Evolutionary conservation across 2,888 invertebrate genomes (phyloP).

Genomic region (Kuschelorhynchus macadamiae): DNA sequence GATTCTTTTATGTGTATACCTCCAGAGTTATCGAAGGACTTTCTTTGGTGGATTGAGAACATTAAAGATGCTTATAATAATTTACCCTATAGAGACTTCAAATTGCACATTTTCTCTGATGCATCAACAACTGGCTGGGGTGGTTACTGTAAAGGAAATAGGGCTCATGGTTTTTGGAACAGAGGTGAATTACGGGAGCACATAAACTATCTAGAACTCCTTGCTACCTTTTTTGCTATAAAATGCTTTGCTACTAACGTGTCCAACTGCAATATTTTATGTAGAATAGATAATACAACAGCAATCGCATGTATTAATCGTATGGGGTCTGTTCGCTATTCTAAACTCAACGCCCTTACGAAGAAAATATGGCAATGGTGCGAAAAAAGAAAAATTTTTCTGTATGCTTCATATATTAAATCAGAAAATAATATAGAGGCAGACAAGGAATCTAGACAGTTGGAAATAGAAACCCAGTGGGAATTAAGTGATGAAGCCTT

Average conservation of each 20-base stretch:
- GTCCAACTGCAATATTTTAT: constrained; percentile 21
- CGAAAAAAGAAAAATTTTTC: constrained; percentile 16
- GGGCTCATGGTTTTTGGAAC: constrained; percentile 48
- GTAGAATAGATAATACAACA: constrained; percentile 41
- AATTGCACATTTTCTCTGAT: constrained; percentile 49
- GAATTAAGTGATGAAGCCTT: constrained; percentile 7
- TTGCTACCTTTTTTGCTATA: constrained; percentile 50
- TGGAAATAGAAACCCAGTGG: constrained; percentile 21
- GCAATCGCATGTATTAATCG: constrained; percentile 34
- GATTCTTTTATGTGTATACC: too few relatives aligned
- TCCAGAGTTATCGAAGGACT: too few relatives aligned
- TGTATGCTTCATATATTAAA: constrained; percentile 28
- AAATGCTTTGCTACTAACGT: constrained; percentile 50
- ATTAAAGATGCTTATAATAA: too few relatives aligned
- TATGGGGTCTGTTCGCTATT: constrained; percentile 30
- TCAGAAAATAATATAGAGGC: constrained; percentile 32
- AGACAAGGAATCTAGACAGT: constrained; percentile 27
- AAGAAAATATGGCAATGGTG: constrained; percentile 27
- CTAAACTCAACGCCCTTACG: constrained; percentile 12
- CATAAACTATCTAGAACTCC: constrained; percentile 54
- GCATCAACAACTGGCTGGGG: constrained; percentile 54
- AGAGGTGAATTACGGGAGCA: constrained; percentile 39
- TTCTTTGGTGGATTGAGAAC: too few relatives aligned
- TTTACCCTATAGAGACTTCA: too few relatives aligned
- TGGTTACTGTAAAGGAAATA: constrained; percentile 37